A percentile compares a stretch with the other conserved stretches of the same genome.
Conservation (phyloP, 2,113 vertebrate species). For the Phocoena phocoena region DNA sequence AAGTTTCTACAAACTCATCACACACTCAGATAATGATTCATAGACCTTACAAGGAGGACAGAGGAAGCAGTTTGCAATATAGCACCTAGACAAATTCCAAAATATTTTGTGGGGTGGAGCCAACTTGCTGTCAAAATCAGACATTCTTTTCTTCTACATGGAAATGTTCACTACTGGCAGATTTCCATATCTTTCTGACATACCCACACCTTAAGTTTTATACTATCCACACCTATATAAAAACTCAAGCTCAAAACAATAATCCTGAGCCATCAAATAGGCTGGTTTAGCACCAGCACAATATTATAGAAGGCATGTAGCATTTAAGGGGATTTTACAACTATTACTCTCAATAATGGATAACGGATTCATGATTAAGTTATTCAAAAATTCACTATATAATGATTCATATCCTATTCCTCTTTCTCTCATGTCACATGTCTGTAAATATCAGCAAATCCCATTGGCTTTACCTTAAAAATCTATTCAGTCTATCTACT, state of each 20-base stretch:
- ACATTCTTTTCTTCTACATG: neutral
- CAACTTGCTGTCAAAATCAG: neutral
- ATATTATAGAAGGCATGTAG: neutral
- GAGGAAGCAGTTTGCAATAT: neutral
- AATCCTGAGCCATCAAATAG: neutral
- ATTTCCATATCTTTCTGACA: neutral
- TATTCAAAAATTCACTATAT: neutral
- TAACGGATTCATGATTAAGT: neutral
- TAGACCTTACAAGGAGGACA: neutral
- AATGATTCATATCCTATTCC: neutral
- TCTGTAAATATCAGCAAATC: neutral
- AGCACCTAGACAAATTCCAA: neutral
- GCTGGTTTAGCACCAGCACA: neutral
- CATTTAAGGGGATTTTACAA: neutral
- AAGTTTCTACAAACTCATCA: neutral
- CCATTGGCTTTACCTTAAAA: neutral
- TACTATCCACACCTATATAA: neutral
- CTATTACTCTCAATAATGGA: neutral
- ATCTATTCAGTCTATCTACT: neutral
- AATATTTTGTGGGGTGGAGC: neutral
- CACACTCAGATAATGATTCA: neutral
- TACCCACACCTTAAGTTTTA: neutral
- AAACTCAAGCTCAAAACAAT: neutral
- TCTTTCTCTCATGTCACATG: neutral
- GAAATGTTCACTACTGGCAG: neutral